Evolutionary conservation across 1,140 invertebrate species (phyloP).

Genomic region (Pollicipes pollicipes): DNA sequence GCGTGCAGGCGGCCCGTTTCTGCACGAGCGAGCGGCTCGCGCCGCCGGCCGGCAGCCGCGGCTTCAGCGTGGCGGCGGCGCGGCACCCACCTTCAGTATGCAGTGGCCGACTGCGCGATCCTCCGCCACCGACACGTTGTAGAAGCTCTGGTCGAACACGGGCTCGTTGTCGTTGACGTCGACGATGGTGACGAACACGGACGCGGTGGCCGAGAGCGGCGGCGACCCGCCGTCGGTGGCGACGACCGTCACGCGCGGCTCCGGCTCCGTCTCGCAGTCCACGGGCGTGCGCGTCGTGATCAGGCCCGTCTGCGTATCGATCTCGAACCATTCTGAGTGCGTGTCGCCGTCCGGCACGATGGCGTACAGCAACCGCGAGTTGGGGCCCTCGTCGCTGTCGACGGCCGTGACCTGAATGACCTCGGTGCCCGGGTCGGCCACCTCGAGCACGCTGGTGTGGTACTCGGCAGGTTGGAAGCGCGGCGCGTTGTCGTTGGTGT

Average conservation of each 20-base stretch:
- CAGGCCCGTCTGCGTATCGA: slow-evolving; percentile 67
- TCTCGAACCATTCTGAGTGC: slow-evolving; percentile 69
- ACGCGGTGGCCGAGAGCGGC: slow-evolving; percentile 56
- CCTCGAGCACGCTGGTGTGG: slow-evolving; percentile 67
- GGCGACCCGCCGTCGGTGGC: slow-evolving; percentile 72
- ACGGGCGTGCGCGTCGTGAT: slow-evolving; percentile 66
- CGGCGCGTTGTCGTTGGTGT: slow-evolving; percentile 82
- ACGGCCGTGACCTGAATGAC: slow-evolving; percentile 61
- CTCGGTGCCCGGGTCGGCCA: slow-evolving; percentile 66
- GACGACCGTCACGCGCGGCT: slow-evolving; percentile 56
- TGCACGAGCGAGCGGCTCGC: no score
- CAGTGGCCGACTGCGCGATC: slow-evolving; percentile 68
- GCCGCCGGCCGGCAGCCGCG: no score
- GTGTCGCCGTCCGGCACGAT: slow-evolving; percentile 43
- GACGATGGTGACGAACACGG: slow-evolving; percentile 65
- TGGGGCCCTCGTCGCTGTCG: slow-evolving; percentile 73
- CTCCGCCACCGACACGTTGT: slow-evolving; percentile 83
- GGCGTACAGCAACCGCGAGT: slow-evolving; percentile 67
- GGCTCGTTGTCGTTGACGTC: slow-evolving; percentile 87
- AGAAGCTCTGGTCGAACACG: slow-evolving; percentile 87
- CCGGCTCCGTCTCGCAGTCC: slow-evolving; percentile 77
- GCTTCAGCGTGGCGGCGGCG: no score
- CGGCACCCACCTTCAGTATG: slow-evolving; percentile 77
- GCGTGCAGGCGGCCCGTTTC: no score
- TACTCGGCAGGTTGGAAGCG: slow-evolving; percentile 56